Percentiles rank a stretch among this genome's conserved stretches.
phyloP scores from a whole-genome alignment of 2,113 vertebrate species.

The Colossoma macropomum region DNA sequence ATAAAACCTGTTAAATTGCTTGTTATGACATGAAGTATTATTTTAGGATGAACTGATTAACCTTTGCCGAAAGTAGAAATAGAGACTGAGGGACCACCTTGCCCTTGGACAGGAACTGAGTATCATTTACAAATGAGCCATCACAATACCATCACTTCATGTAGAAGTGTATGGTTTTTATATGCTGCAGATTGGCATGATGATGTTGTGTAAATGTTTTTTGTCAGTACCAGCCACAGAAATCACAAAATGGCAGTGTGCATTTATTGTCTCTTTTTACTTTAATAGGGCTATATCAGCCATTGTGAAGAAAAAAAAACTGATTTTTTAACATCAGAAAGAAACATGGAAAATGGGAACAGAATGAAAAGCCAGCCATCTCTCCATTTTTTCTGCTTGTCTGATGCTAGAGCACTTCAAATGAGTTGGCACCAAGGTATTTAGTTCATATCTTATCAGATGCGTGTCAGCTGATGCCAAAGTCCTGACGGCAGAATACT shows the following conservation, averaged over 20 bases:
- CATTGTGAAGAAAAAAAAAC: neutral
- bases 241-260: neutral
- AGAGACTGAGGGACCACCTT: no score
- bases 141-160: no score
- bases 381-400: slow-evolving; percentile 64
- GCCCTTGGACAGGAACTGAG: no score
- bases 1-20: no score
- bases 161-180: no score
- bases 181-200: no score
- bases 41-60: no score
- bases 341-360: neutral
- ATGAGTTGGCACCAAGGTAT: slow-evolving; percentile 81
- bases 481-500: slow-evolving; percentile 97
- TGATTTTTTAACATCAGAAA: neutral
- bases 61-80: no score
- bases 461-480: slow-evolving; percentile 98
- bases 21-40: no score
- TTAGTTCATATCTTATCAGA: slow-evolving; percentile 78
- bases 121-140: no score
- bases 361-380: slow-evolving; percentile 21
- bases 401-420: slow-evolving; percentile 75
- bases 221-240: neutral
- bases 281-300: neutral
- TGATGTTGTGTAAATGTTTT: no score
- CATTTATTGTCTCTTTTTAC: neutral